Conservation (phyloP, 2,113 vertebrate genomes). For the Lophotis ruficrista region DNA sequence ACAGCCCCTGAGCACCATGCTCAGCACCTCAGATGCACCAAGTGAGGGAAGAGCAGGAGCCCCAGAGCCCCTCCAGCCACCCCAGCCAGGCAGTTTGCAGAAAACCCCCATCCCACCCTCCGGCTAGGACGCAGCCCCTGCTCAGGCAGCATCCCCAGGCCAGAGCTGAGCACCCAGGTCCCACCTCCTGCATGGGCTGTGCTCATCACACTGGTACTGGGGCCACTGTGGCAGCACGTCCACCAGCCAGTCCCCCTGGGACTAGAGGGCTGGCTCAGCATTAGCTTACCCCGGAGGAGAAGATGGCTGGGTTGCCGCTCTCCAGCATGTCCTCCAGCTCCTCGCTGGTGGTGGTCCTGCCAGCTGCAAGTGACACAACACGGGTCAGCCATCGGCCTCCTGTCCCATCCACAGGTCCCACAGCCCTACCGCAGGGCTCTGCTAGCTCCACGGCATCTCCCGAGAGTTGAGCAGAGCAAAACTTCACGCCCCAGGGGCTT, state of each 20-base stretch:
- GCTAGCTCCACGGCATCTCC: neutral
- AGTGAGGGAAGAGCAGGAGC: neutral
- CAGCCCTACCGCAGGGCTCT: neutral
- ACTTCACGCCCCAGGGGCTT: neutral
- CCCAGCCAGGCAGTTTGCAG: neutral
- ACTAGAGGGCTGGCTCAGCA: neutral
- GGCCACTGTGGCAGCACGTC: fast-evolving
- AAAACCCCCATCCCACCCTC: neutral
- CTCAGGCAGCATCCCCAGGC: neutral
- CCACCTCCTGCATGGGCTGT: neutral
- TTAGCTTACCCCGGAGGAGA: conserved; percentile 90
- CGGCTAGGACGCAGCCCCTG: neutral
- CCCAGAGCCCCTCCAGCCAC: neutral
- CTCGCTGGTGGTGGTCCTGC: conserved; percentile 94
- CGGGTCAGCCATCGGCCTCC: neutral
- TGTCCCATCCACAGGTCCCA: neutral
- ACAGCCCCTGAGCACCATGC: neutral
- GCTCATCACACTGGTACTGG: fast-evolving
- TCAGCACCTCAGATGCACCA: neutral
- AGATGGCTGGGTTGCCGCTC: conserved; percentile 95
- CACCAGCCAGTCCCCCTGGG: neutral
- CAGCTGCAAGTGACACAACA: conserved; percentile 77
- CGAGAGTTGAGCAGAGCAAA: neutral
- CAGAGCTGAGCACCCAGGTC: neutral
- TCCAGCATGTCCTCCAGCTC: conserved; percentile 98